Conservation (phyloP, 2,888 invertebrate genomes). For the Formica aserva region DNA sequence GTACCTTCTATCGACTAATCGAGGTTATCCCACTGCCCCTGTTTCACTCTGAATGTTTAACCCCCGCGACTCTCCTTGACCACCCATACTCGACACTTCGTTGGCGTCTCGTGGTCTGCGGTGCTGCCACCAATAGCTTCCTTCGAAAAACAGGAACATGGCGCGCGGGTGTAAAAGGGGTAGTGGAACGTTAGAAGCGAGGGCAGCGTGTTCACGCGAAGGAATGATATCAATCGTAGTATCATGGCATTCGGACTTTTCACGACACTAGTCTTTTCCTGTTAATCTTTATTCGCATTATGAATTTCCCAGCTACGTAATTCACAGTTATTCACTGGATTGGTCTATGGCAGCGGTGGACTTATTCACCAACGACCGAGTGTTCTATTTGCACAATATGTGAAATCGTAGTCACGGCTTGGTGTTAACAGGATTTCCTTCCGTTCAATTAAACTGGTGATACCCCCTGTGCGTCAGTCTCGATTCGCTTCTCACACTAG, state of each 20-base stretch:
- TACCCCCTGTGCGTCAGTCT: background rate
- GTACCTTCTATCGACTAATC: constrained; percentile 26
- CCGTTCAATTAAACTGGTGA: background rate
- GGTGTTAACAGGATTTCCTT: background rate
- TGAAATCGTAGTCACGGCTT: background rate
- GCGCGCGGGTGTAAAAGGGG: constrained; percentile 34
- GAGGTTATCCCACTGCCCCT: constrained; percentile 50
- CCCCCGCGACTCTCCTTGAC: background rate
- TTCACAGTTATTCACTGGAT: background rate
- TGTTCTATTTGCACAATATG: background rate
- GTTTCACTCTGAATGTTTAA: constrained; percentile 13
- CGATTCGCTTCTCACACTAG: background rate
- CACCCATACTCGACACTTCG: background rate
- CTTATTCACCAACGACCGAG: background rate
- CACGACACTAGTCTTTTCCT: background rate
- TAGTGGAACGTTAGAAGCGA: constrained; percentile 31
- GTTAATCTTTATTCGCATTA: background rate
- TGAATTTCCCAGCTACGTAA: constrained; percentile 1
- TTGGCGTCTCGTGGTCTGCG: constrained; percentile 46
- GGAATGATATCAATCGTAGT: background rate
- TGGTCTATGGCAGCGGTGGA: background rate
- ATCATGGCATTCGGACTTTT: background rate
- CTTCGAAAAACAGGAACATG: constrained; percentile 47
- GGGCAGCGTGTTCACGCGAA: constrained; percentile 19
- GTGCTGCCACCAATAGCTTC: constrained; percentile 71